Base-by-base conservation (phyloP, 2,888 invertebrate genomes). In the Brachyptera putata region DNA sequence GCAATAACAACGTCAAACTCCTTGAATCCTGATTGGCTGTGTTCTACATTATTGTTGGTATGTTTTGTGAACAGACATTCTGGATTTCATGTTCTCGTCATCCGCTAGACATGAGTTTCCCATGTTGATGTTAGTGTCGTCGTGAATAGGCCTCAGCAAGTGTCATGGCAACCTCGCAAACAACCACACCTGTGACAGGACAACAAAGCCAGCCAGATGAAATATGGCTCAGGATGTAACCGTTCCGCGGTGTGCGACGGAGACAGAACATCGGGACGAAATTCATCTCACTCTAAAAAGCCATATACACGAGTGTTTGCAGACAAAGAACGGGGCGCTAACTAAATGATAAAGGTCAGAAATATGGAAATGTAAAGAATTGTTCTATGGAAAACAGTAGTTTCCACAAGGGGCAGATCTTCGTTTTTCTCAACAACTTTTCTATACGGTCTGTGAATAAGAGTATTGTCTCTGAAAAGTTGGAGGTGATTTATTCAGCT, bases 201-300 rank as follows among this genome's bases (percentile, higher is more conserved):
- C 13, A 22, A 53, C 53, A 53, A 53, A 53, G 53, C 53, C 53
- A 13, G 30, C 13, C 34, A 22, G n/a, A n/a, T 53, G 53, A 53
- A 53, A 53, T 53, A 53, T 53, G 53, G 18, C 36, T 50, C 50
- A 50, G n/a, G n/a, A n/a, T n/a, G n/a, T n/a, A n/a, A n/a, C n/a
- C n/a, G n/a, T n/a, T n/a, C n/a, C n/a, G n/a, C n/a, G n/a, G n/a
- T n/a, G n/a, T n/a, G n/a, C n/a, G n/a, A n/a, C n/a, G n/a, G n/a
- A n/a, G n/a, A n/a, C n/a, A n/a, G n/a, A n/a, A n/a, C n/a, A n/a
- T n/a, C n/a, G n/a, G n/a, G n/a, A 46, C 24, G 46, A 46, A 24
- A 46, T 46, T 24, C 46, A 46, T 46, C 46, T 34, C 50, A 30
- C 34, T 53, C 34, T 36, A 34, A 46, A 36, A 16, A n/a, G 36